Base-by-base conservation (phyloP, 2,888 invertebrate species). In the Acleris cristana region DNA sequence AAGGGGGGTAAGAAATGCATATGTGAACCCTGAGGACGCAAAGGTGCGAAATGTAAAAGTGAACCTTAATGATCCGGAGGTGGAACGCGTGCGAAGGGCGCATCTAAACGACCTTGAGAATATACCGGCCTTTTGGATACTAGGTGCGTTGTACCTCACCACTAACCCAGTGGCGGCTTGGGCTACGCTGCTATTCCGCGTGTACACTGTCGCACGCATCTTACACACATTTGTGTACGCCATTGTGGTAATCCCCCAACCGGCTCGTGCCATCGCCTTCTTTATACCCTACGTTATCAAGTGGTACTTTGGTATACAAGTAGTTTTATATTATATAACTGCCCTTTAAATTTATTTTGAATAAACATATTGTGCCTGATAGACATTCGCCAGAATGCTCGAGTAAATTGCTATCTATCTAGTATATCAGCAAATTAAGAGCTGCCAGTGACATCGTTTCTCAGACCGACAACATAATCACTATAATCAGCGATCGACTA, bases 51-150 rank as follows among this genome's bases (percentile, higher is more conserved):
- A 34, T 10, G 2, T 34, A 34, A 34, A 34, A 34, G 34, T 34
- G 34, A 34, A 1, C 34, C 34, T 10, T 34, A 34, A 94, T 95
- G 90, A n/a, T 78, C 86, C 87, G 10, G 89, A 92, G 70, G 92
- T 94, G 19, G 94, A 94, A 74, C 84, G 94, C 64, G 89, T 90
- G 30, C 81, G 94, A 70, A 79, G 92, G 89, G 94, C 94, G 14
- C 94, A 95, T 74, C 83, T 90, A 74, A 95, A 95, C 74, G 95
- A 95, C 79, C 73, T 95, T 73, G 95, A 95, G 81, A 95, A 94
- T 81, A 94, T 95, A 64, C 83, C 92, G 0, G 80, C 92, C 4
- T 95, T 94, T 76, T 80, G 94, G 54, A 71, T 93, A 12, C 79
- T 92, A 45, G 91, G 90, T n/a, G 81, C 92, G 14, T 79, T 92